Evolutionary conservation across 1,140 invertebrate species (phyloP).

Genomic region (Drosophila truncata): DNA sequence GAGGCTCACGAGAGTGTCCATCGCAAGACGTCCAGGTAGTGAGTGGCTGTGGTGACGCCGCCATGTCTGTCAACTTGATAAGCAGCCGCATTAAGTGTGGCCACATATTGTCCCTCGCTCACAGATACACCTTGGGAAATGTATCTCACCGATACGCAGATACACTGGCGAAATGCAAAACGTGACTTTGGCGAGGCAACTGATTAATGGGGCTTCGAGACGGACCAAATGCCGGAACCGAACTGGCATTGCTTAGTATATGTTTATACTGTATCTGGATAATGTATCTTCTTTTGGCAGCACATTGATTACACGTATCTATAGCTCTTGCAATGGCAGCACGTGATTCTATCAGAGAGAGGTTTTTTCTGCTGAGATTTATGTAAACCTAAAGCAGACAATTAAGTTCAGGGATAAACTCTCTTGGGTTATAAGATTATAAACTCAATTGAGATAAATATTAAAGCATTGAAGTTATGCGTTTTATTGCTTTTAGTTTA

Average conservation of each 20-base stretch:
- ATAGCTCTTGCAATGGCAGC: conserved; percentile 2
- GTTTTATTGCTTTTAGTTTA: no score
- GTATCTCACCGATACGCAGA: conserved; percentile 19
- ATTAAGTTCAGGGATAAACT: not conserved
- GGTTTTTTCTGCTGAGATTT: not conserved
- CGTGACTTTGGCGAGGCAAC: conserved; percentile 65
- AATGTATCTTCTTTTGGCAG: conserved; percentile 46
- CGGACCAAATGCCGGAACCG: conserved; percentile 57
- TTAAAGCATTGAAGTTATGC: no score
- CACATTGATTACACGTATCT: conserved; percentile 29
- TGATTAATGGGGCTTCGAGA: conserved; percentile 63
- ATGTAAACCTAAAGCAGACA: not conserved
- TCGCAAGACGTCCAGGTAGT: conserved; percentile 14
- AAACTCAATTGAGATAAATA: not conserved
- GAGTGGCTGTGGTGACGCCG: conserved; percentile 34
- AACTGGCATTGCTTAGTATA: conserved; percentile 34
- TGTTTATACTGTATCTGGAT: conserved; percentile 33
- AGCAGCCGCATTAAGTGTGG: conserved; percentile 65
- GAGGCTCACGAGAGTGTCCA: conserved; percentile 46
- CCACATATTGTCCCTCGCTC: conserved; percentile 15
- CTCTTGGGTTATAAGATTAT: no score
- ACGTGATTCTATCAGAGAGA: conserved; percentile 19
- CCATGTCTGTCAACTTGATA: conserved; percentile 73
- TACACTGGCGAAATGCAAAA: conserved; percentile 59
- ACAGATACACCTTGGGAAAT: conserved; percentile 26